Base-by-base conservation (phyloP, 2,888 invertebrate genomes). In the Notocelia uddmanniana region DNA sequence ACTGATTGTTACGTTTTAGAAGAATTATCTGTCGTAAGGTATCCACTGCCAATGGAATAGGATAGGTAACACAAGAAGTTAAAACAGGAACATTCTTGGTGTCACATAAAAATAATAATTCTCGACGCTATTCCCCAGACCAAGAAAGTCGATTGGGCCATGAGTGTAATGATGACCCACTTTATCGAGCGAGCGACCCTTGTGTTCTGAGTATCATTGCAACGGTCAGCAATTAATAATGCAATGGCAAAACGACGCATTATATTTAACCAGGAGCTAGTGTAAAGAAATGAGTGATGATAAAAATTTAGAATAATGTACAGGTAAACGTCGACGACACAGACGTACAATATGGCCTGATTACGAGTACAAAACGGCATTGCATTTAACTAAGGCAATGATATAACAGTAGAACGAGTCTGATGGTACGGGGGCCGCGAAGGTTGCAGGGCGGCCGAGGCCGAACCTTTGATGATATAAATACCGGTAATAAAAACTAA, bases 361-460 rank as follows among this genome's bases (percentile, higher is more conserved):
- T 73, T 74, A 76, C 73, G 73, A 73, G 75, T 73, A 74, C 75
- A 73, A 52, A 60, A 54, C 71, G 66, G 23, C 67, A 71, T 66
- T 62, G 62, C 67, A 68, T 67, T 66, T 48, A 60, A 68, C 62
- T 60, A 67, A 60, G 60, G 62, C 67, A 68, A 68, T 68, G 71
- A 67, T 71, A 71, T 67, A 71, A 72, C 67, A 72, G 70, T 48
- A 67, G 62, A 72, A 72, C 68, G 34, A 68, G 72, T 72, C 71
- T 60, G 87, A 88, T 86, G 88, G 83, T 83, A 84, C 83, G 76
- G 87, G 83, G 91, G 91, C 92, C 90, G 83, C 86, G 83, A 82
- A 91, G 91, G 92, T 91, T 89, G 87, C 84, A 84, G 92, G 91
- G 91, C 91, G 76, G 77, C 77, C 88, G 88, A 92, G 90, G 92